Evolutionary conservation across 2,797 vertebrate species (phyloP).

Genomic region (Tapirus indicus): DNA sequence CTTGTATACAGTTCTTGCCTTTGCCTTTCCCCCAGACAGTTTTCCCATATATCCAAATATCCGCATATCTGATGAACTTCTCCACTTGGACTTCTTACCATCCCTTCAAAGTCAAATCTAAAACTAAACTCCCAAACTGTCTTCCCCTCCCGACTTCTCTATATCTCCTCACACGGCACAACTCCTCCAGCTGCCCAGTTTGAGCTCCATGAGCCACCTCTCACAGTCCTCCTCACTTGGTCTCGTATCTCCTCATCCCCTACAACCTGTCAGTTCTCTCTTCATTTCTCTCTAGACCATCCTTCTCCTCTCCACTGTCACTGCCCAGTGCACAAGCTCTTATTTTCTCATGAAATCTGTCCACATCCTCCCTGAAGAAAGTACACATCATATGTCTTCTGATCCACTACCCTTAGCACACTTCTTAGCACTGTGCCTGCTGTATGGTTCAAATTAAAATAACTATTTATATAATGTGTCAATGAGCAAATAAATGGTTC

Average conservation of each 20-base stretch:
- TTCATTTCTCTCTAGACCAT: not conserved
- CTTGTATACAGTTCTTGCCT: not conserved
- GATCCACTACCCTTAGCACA: not conserved
- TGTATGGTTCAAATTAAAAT: not conserved
- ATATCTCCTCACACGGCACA: not conserved
- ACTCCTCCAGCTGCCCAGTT: not conserved
- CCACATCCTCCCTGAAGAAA: not conserved
- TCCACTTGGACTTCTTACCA: not conserved
- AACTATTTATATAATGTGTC: not conserved
- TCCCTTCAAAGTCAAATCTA: not conserved
- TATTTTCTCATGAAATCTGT: not conserved
- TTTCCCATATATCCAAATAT: not conserved
- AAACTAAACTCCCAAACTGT: not conserved
- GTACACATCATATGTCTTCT: not conserved
- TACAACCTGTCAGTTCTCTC: not conserved
- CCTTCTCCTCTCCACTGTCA: not conserved
- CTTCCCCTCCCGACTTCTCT: not conserved
- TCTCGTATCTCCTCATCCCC: not conserved
- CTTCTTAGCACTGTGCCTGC: not conserved
- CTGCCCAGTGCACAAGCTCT: not conserved
- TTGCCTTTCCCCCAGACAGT: not conserved
- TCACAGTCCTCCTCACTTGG: not conserved
- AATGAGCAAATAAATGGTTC: not conserved
- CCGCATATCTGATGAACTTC: not conserved
- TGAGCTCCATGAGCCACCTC: not conserved